Evolutionary conservation across 1,140 invertebrate species (phyloP).

Genomic region (Camponotus floridanus): DNA sequence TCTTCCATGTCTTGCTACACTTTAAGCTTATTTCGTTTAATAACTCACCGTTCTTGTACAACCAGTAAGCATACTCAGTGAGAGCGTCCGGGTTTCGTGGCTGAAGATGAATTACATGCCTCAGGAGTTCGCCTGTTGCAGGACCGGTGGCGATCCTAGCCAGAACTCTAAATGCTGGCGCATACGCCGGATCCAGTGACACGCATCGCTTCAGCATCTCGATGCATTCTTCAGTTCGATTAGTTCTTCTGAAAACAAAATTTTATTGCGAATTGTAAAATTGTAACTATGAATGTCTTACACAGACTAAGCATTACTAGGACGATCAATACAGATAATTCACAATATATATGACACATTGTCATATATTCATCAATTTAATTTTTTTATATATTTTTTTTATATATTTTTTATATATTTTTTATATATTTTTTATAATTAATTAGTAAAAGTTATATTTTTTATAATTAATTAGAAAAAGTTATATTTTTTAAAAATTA

Average conservation of each 20-base stretch:
- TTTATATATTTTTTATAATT: too few relatives aligned
- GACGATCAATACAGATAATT: not conserved
- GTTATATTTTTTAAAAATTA: not conserved
- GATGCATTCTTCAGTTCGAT: conserved; percentile 88
- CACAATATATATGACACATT: not conserved
- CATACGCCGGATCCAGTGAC: conserved; percentile 88
- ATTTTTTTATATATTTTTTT: not conserved
- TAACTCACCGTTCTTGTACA: conserved; percentile 88
- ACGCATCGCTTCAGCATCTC: conserved; percentile 90
- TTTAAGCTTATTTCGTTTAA: conserved; percentile 43
- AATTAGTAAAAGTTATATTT: not conserved
- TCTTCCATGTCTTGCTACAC: conserved; percentile 2
- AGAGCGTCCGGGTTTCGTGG: conserved; percentile 90
- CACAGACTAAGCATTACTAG: not conserved
- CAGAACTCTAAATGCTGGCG: conserved; percentile 90
- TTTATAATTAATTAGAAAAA: not conserved
- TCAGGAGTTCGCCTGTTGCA: conserved; percentile 86
- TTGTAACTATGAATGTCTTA: not conserved
- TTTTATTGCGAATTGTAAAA: not conserved
- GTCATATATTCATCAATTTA: not conserved
- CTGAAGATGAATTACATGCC: conserved; percentile 88
- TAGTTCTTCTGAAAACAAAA: conserved; percentile 88
- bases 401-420: not conserved
- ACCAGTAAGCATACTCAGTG: conserved; percentile 90
- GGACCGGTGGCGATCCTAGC: conserved; percentile 87